Evolutionary conservation across 2,888 invertebrate species (phyloP).

Genomic region (Eugnorisma glareosa): DNA sequence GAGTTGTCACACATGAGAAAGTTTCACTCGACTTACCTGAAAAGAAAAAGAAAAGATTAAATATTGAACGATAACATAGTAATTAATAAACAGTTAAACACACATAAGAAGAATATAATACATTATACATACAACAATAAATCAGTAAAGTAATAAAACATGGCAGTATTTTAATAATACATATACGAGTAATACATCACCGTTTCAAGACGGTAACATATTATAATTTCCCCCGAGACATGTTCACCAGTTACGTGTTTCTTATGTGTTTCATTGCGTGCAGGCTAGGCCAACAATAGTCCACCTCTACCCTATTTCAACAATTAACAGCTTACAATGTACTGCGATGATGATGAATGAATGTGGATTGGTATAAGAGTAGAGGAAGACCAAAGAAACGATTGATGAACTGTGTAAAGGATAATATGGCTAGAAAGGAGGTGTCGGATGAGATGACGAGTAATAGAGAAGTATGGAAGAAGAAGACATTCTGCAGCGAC

Average conservation of each 20-base stretch:
- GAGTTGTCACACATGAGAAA: background rate
- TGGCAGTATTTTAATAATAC: background rate
- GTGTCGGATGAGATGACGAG: too few species aligned
- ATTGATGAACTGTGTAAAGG: too few species aligned
- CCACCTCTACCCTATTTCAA: slow-evolving; percentile 1
- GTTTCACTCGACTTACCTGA: slow-evolving; percentile 44
- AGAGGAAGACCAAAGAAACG: too few species aligned
- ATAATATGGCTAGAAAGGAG: too few species aligned
- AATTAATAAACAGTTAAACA: background rate
- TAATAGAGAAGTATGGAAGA: too few species aligned
- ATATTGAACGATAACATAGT: background rate
- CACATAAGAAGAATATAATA: background rate
- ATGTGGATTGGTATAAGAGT: too few species aligned
- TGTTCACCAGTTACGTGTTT: slow-evolving; percentile 5
- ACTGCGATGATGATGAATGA: too few species aligned
- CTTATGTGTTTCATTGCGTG: slow-evolving; percentile 16
- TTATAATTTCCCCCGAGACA: slow-evolving; percentile 19
- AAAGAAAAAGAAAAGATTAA: slow-evolving; percentile 20
- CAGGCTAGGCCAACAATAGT: background rate
- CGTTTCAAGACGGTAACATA: background rate
- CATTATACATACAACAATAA: background rate
- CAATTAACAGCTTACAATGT: background rate
- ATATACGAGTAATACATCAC: background rate
- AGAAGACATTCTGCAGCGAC: too few species aligned
- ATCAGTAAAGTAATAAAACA: background rate